Evolutionary conservation across 2,888 invertebrate species (phyloP).

Genomic region (Diarsia brunnea): DNA sequence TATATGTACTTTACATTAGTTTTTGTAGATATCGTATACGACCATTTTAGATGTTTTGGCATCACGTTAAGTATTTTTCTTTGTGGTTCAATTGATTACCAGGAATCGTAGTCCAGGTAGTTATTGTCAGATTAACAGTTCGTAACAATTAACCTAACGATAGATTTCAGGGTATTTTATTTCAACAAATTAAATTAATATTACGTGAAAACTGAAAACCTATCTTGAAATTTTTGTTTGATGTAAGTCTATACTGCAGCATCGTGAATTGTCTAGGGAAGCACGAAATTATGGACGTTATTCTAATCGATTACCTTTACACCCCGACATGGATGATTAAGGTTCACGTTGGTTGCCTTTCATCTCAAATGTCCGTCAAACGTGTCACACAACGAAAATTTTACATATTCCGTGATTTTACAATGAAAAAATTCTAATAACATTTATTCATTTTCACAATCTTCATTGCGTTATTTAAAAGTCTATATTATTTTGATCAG

Average conservation of each 20-base stretch:
- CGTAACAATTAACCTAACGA: background rate
- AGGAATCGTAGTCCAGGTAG: background rate
- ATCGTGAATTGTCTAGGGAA: background rate
- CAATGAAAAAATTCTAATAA: no score
- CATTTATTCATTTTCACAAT: no score
- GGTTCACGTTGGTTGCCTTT: conserved; percentile 10
- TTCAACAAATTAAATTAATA: background rate
- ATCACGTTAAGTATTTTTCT: background rate
- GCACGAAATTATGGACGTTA: conserved; percentile 28
- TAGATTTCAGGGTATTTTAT: background rate
- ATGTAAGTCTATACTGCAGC: background rate
- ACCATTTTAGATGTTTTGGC: background rate
- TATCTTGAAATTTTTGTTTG: background rate
- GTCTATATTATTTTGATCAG: no score
- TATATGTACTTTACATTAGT: conserved; percentile 7
- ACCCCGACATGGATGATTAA: background rate
- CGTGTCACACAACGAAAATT: conserved; percentile 14
- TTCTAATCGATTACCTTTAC: conserved; percentile 38
- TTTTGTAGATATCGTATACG: background rate
- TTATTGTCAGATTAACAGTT: background rate
- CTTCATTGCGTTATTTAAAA: no score
- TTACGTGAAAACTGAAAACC: no score
- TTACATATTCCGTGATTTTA: conserved; percentile 1
- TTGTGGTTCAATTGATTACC: no score
- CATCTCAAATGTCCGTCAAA: conserved; percentile 15